Percentiles rank a stretch among this genome's conserved stretches.
phyloP scores from a whole-genome alignment of 2,888 invertebrate genomes.

The Automeris io region DNA sequence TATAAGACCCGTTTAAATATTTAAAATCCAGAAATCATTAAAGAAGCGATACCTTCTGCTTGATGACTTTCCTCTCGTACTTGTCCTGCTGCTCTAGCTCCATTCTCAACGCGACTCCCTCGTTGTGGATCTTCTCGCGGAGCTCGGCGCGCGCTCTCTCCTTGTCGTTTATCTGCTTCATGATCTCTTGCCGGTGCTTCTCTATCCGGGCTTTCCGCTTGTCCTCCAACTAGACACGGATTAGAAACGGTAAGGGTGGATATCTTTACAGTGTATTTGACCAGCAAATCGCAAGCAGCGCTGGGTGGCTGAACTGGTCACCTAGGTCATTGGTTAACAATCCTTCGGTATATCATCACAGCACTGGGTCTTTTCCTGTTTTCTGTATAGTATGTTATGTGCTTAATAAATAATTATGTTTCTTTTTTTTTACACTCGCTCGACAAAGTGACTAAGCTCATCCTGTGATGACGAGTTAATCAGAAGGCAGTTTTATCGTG shows the following conservation, averaged over 20 bases:
- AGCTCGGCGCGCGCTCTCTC: conserved; percentile 79
- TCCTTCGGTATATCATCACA: no score
- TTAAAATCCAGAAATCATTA: not conserved
- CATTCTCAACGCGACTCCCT: conserved; percentile 79
- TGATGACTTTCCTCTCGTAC: conserved; percentile 66
- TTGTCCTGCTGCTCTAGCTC: conserved; percentile 77
- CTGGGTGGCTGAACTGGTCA: no score
- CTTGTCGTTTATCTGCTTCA: conserved; percentile 83
- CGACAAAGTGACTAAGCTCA: no score
- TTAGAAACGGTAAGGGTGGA: not conserved
- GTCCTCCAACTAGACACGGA: conserved; percentile 58
- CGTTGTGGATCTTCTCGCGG: conserved; percentile 79
- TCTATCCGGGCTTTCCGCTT: conserved; percentile 68
- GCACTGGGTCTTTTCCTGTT: no score
- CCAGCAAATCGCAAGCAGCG: not conserved
- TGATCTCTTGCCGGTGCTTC: conserved; percentile 78
- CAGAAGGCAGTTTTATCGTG: no score
- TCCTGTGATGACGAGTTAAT: no score
- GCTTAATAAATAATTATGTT: no score
- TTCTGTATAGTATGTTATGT: no score
- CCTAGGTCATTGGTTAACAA: no score
- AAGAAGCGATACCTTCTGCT: conserved; percentile 66
- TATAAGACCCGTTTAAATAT: no score
- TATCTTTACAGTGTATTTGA: no score
- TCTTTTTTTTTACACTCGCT: no score